phyloP scores from a whole-genome alignment of 1,140 invertebrate genomes.

The Caerostris extrusa region DNA sequence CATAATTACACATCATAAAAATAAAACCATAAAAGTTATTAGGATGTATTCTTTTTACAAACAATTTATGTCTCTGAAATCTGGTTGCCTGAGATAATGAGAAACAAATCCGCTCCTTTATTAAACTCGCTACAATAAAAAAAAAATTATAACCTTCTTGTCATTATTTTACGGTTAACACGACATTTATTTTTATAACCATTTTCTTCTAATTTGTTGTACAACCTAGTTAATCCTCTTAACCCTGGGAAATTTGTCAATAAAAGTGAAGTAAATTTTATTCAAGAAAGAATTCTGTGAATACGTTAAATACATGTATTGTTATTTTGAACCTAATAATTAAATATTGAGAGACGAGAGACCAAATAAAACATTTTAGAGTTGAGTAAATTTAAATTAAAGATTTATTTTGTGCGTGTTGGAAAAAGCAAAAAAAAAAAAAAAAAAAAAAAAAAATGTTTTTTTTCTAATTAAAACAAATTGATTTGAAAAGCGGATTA shows the following conservation, averaged over 20 bases:
- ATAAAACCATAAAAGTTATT: background rate
- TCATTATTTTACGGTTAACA: slow-evolving; percentile 1
- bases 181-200: background rate
- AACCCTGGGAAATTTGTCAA: background rate
- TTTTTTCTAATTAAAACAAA: no score
- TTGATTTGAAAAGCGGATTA: no score
- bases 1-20: no score
- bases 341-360: no score
- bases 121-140: background rate
- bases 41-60: slow-evolving; percentile 2
- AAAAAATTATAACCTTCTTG: slow-evolving; percentile 6
- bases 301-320: background rate
- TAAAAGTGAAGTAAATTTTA: background rate
- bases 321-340: background rate
- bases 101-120: background rate
- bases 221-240: background rate
- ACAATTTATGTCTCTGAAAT: background rate
- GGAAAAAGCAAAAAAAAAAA: no score
- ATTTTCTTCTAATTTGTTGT: background rate
- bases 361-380: no score
- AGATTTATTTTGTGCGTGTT: no score
- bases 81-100: background rate
- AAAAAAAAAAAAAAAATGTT: no score
- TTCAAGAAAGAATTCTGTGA: background rate
- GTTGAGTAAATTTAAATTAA: no score